Base-by-base conservation (phyloP, 1,140 invertebrate species). In the Bombus waltoni region DNA sequence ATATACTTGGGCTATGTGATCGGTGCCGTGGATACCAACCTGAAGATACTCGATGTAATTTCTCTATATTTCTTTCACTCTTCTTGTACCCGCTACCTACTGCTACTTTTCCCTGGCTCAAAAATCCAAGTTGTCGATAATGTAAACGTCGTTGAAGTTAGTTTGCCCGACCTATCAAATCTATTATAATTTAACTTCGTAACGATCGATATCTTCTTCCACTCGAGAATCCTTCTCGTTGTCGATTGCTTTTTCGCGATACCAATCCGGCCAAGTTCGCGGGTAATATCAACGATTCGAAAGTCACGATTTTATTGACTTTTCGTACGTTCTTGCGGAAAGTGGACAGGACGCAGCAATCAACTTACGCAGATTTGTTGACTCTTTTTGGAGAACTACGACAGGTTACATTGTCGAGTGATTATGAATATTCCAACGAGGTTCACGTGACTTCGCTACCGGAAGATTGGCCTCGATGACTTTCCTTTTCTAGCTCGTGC, bases 1-100 rank as follows among this genome's bases (percentile, higher is more conserved):
- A 86, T 83, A 72, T 38, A 76, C 80, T 44, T 65, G 32, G 40
- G 28, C 40, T 28, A 42, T 77, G 80, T n/a, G 73, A 86, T 83
- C 76, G 40, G 40, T 57, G 62, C 22, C 18, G 18, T 3, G n/a
- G 62, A 57, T 28, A 44, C 53, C 11, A 15, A 4, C 42, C 32
- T 18, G 18, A 8, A 8, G 75, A 47, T 35, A 40, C 32, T n/a
- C 18, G 25, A 65, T 53, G 84, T 35, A 42, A 57, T 81, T 75
- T 65, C n/a, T 59, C 22, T 62, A 25, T 28, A 22, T 35, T 32
- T 25, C 38, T n/a, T 32, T 38, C 13, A 22, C 53, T 40, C 28
- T 6, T 22, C 10, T 28, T 1, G 22, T 10, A 6, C 25, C 38
- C 1, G 9, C 68, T 15, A 2, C 6, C n/a, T 42, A 0, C 9